A percentile compares a stretch with the other conserved stretches of the same genome.
phyloP scores from a whole-genome alignment of 2,797 vertebrate genomes.

The Girardinus metallicus region DNA sequence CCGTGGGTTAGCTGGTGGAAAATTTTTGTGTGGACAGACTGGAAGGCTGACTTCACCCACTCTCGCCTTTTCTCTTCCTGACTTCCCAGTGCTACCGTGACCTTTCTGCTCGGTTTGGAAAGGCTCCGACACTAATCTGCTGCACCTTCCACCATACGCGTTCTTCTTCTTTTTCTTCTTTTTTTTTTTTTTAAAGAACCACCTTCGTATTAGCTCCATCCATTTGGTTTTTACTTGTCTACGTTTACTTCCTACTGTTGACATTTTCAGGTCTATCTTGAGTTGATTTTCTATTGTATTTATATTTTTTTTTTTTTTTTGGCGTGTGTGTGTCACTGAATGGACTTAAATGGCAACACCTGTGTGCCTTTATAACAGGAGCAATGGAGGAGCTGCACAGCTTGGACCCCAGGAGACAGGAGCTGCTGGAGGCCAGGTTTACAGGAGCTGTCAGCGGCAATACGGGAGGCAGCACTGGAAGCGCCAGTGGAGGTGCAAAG shows the following conservation, averaged over 20 bases:
- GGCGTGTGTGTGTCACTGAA: not conserved
- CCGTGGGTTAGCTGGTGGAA: conserved; percentile 14
- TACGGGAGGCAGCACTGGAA: conserved; percentile 95
- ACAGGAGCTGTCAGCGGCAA: conserved; percentile 96
- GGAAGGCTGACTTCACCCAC: conserved; percentile 1
- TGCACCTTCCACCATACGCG: not conserved
- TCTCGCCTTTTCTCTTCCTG: conserved; percentile 24
- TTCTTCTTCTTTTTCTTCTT: not conserved
- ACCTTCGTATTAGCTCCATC: not conserved
- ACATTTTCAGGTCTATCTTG: conserved; percentile 46
- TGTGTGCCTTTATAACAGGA: conserved; percentile 71
- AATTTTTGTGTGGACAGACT: conserved; percentile 33
- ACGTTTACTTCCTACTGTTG: not conserved
- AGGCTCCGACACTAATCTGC: not conserved
- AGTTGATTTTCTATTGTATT: not conserved
- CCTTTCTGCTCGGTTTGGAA: conserved; percentile 38
- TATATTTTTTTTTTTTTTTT: not conserved
- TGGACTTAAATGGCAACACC: conserved; percentile 16
- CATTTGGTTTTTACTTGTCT: not conserved
- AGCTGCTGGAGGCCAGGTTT: conserved; percentile 97
- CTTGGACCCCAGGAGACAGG: conserved; percentile 97
- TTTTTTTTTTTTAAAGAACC: conserved; percentile 15
- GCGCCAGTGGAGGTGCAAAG: conserved; percentile 96
- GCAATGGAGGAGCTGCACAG: conserved; percentile 99
- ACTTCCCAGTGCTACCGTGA: conserved; percentile 27